Evolutionary conservation across 2,113 vertebrate species (phyloP).

Genomic region (Menura novaehollandiae): DNA sequence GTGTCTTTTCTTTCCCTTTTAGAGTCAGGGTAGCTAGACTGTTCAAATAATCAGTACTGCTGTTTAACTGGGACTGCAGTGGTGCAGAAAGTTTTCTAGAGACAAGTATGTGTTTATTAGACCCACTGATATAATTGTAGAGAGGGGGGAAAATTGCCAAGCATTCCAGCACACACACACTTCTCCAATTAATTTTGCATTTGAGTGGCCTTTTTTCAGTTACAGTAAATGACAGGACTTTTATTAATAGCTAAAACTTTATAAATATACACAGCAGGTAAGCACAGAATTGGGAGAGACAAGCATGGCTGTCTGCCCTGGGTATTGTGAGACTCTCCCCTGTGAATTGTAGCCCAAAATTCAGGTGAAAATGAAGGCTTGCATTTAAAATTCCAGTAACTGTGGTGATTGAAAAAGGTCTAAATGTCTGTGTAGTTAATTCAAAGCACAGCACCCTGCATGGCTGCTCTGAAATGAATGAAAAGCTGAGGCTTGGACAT

Average conservation of each 20-base stretch:
- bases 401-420: neutral
- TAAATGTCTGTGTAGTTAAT: neutral
- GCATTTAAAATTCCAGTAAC: neutral
- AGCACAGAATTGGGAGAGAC: neutral
- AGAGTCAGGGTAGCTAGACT: neutral
- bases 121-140: neutral
- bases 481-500: neutral
- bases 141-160: neutral
- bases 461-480: neutral
- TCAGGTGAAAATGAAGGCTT: neutral
- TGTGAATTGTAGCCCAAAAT: neutral
- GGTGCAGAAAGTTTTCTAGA: neutral
- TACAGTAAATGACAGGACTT: neutral
- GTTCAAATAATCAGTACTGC: neutral
- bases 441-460: neutral
- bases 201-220: neutral
- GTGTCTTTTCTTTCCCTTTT: neutral
- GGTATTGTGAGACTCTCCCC: neutral
- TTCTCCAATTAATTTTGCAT: constrained; percentile 31
- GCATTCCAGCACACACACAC: neutral
- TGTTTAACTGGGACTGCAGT: neutral
- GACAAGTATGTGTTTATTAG: neutral
- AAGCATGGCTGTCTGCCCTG: neutral
- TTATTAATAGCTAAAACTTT: neutral
- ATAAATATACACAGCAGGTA: neutral